Evolutionary conservation across 2,113 vertebrate genomes (phyloP).

Genomic region (Mellivora capensis): DNA sequence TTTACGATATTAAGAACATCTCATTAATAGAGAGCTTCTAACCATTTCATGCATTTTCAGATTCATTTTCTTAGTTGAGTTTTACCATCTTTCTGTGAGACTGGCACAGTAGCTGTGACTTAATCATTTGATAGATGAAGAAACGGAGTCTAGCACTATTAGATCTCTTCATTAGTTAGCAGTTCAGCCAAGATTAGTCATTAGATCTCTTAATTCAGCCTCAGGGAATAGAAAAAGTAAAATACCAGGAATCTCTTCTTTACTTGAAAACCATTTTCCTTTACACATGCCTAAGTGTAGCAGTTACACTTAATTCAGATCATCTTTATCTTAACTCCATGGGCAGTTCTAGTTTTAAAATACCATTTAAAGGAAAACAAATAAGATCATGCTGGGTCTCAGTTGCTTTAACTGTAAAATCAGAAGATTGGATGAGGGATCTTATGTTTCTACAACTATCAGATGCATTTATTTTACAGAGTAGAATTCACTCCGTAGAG

Average conservation of each 20-base stretch:
- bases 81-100: not conserved
- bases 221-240: not conserved
- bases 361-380: conserved; percentile 24
- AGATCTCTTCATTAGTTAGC: not conserved
- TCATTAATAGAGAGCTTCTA: not conserved
- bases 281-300: not conserved
- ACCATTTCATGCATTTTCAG: not conserved
- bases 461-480: conserved; percentile 8
- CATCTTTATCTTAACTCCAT: not conserved
- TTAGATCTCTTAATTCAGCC: not conserved
- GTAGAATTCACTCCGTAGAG: not conserved
- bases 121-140: not conserved
- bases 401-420: not conserved
- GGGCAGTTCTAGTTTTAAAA: not conserved
- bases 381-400: not conserved
- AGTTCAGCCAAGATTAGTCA: not conserved
- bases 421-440: not conserved
- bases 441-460: not conserved
- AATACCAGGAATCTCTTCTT: not conserved
- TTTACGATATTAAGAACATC: not conserved
- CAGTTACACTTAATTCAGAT: not conserved
- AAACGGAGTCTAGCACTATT: not conserved
- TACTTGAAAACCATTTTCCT: not conserved
- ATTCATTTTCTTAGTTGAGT: not conserved
- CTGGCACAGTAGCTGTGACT: not conserved